phyloP scores from a whole-genome alignment of 1,140 invertebrate genomes.

The Euwallacea fornicatus region DNA sequence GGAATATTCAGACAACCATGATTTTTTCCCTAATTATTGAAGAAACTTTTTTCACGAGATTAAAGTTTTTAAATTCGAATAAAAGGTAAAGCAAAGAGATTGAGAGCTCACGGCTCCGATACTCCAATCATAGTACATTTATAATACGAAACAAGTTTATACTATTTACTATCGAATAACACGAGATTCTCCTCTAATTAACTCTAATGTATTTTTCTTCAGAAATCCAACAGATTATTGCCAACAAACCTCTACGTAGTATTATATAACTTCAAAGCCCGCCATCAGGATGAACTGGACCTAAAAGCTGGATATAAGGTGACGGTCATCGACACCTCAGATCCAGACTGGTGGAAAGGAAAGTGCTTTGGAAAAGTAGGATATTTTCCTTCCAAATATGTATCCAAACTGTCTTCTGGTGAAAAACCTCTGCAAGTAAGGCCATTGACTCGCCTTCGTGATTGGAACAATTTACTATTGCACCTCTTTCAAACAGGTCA shows the following conservation, averaged over 20 bases:
- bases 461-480: neutral
- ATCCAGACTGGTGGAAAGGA: conserved; percentile 97
- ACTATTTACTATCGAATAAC: neutral
- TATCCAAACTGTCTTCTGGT: conserved; percentile 84
- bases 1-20: too few species aligned
- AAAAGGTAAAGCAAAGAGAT: neutral
- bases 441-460: too few species aligned
- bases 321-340: conserved; percentile 90
- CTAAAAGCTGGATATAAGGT: conserved; percentile 94
- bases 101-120: neutral
- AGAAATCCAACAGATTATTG: conserved; percentile 82
- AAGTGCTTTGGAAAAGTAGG: conserved; percentile 90
- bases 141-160: neutral
- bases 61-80: neutral
- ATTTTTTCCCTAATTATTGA: too few species aligned
- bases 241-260: conserved; percentile 93
- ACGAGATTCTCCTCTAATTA: neutral
- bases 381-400: conserved; percentile 94
- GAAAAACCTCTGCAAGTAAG: conserved; percentile 87
- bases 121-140: too few species aligned
- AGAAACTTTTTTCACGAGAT: too few species aligned
- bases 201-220: conserved; percentile 41
- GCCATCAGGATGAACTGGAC: conserved; percentile 91
- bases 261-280: conserved; percentile 91
- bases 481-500: conserved; percentile 51